A percentile compares a stretch with the other conserved stretches of the same genome.
Evolutionary conservation across 2,797 vertebrate genomes (phyloP).

Genomic region (Alosa sapidissima): DNA sequence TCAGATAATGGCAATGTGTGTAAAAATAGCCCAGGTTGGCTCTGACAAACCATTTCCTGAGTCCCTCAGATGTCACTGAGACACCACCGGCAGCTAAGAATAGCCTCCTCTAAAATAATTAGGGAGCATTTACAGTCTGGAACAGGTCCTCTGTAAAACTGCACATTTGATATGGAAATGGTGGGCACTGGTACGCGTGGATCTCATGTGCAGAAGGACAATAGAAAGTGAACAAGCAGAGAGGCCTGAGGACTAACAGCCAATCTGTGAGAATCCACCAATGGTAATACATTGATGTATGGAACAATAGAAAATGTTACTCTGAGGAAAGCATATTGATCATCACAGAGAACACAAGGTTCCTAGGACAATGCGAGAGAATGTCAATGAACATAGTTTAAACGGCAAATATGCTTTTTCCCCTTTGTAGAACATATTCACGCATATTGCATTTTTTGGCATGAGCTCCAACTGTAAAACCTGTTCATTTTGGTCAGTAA

Average conservation of each 20-base stretch:
- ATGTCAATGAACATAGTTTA: not conserved
- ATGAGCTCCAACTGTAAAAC: not conserved
- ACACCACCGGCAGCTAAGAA: constrained; percentile 60
- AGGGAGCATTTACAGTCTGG: constrained; percentile 63
- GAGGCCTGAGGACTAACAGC: not conserved
- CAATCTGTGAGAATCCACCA: not conserved
- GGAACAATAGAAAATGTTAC: not conserved
- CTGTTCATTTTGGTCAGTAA: not conserved
- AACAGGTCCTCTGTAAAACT: constrained; percentile 57
- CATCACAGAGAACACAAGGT: not conserved
- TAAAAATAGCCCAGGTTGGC: constrained; percentile 68
- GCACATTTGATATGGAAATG: constrained; percentile 70
- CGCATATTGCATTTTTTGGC: not conserved
- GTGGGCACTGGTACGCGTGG: constrained; percentile 36
- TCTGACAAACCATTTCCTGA: constrained; percentile 58
- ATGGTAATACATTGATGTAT: not conserved
- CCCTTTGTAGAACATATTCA: not conserved
- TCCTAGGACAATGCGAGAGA: not conserved
- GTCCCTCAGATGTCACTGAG: constrained; percentile 63
- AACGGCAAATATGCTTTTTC: not conserved
- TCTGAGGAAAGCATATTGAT: not conserved
- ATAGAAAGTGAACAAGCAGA: constrained; percentile 44
- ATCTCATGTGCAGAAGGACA: constrained; percentile 57
- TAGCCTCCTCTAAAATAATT: constrained; percentile 68
- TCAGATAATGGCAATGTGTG: constrained; percentile 50